Conservation (phyloP, 2,888 invertebrate species). For the Drosophila atroscutellata region DNA sequence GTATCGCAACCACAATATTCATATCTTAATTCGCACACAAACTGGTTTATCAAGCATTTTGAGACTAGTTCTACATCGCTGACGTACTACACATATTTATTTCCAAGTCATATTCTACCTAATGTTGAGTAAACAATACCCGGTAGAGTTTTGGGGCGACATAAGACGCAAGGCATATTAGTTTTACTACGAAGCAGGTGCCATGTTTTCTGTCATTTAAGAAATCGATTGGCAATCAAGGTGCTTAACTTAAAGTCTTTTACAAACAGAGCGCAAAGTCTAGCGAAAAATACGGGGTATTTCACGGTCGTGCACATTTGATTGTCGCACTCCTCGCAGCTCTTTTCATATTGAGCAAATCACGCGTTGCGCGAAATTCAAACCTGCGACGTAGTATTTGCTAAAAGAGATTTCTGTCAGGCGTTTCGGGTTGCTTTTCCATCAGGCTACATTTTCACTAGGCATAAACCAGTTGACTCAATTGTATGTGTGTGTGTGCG, state of each 20-base stretch:
- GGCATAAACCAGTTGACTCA: conserved; percentile 48
- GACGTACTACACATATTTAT: conserved; percentile 14
- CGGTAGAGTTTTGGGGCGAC: neutral
- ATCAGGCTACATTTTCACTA: conserved; percentile 49
- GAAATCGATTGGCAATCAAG: neutral
- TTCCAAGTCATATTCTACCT: conserved; percentile 8
- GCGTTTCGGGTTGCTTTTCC: conserved; percentile 46
- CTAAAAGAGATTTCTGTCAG: conserved; percentile 64
- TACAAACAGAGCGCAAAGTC: neutral
- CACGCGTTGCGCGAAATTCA: conserved; percentile 53
- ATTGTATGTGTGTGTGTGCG: neutral
- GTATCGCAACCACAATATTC: neutral
- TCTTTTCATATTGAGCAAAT: conserved; percentile 36
- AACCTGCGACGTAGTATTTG: conserved; percentile 60
- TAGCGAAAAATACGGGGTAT: conserved; percentile 18
- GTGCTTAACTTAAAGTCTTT: neutral
- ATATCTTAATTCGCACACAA: conserved; percentile 37
- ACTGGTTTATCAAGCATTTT: conserved; percentile 48
- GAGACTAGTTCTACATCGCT: conserved; percentile 38
- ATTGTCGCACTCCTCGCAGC: neutral
- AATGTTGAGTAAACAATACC: conserved; percentile 7
- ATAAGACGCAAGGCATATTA: neutral
- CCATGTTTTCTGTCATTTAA: neutral
- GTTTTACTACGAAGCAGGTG: neutral
- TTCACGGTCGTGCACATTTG: neutral